Conservation (phyloP, 2,888 invertebrate genomes). For the Nomada fabriciana region DNA sequence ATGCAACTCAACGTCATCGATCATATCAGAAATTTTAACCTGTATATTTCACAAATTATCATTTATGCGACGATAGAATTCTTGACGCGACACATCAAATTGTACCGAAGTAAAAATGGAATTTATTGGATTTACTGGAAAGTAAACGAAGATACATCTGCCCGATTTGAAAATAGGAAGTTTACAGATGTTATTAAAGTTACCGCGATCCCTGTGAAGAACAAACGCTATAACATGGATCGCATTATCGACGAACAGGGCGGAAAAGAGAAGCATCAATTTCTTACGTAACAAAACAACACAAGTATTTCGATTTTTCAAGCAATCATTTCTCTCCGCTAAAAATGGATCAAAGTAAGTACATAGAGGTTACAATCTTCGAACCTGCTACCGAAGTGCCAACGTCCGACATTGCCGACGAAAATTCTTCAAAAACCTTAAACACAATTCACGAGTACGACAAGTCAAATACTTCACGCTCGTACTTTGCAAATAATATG, state of each 20-base stretch:
- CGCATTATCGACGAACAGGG: too few species aligned
- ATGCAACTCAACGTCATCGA: neutral
- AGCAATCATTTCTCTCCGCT: neutral
- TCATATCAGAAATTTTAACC: neutral
- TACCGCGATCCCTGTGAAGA: neutral
- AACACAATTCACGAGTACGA: slow-evolving; percentile 35
- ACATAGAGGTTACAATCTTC: slow-evolving; percentile 42
- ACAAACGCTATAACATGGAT: neutral
- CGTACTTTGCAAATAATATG: neutral
- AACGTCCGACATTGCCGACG: neutral
- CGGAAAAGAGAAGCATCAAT: neutral
- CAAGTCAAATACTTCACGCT: neutral
- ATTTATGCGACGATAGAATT: neutral
- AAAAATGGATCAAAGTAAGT: slow-evolving; percentile 46
- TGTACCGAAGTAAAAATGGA: neutral
- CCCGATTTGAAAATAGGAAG: too few species aligned
- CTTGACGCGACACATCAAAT: neutral
- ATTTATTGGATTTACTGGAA: neutral
- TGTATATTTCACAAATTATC: neutral
- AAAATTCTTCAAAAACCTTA: slow-evolving; percentile 29
- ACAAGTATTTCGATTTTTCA: neutral
- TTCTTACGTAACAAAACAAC: neutral
- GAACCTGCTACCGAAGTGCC: slow-evolving; percentile 6
- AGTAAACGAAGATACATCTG: neutral
- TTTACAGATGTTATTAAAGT: neutral